Base-by-base conservation (phyloP, 2,113 vertebrate species). In the Chaetops frenatus region DNA sequence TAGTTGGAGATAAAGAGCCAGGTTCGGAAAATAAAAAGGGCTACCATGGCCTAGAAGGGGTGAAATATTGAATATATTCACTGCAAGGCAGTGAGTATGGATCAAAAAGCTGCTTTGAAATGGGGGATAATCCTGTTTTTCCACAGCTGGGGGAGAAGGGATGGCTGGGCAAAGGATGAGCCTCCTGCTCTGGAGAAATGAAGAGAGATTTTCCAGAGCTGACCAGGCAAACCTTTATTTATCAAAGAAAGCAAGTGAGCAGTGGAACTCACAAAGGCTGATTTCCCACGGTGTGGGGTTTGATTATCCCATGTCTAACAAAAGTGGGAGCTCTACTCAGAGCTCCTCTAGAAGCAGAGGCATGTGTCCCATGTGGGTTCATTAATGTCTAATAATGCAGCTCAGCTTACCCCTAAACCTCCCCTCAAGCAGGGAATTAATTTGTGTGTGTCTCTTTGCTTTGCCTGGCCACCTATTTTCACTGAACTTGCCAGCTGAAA, bases 341-440 rank as follows among this genome's bases (percentile, higher is more conserved):
- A 78, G 74, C 73, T 81, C 0, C 77, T 88, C 70, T 54, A 40
- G 62, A 69, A 94, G 70, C 90, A 60, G 50, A 90, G 62, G 33
- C 48, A 11, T 10, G 48, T 58, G 64, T 86, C 92, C 86, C 44
- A 0, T 33, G 86, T 88, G 92, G 80, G 79, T 88, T 94, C 90
- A 94, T 96, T 93, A 96, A 77, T 50, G 44, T 15, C 86, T 86
- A 86, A 94, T 90, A 90, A 90, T 40, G 64, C 71, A 86, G 76
- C 76, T 80, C 76, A 92, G 72, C 72, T 86, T 78, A 77, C 16
- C 54, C 42, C 51, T 70, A 86, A 73, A 87, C 67, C 76, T 88
- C 47, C 64, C 82, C 80, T 90, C n/a, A 21, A 88, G 67, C 47
- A 79, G 44, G 21, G 56, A 74, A 92, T 94, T 88, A 76, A 94